phyloP scores from a whole-genome alignment of 2,888 invertebrate species.

The Dimorphilus gyrociliatus region DNA sequence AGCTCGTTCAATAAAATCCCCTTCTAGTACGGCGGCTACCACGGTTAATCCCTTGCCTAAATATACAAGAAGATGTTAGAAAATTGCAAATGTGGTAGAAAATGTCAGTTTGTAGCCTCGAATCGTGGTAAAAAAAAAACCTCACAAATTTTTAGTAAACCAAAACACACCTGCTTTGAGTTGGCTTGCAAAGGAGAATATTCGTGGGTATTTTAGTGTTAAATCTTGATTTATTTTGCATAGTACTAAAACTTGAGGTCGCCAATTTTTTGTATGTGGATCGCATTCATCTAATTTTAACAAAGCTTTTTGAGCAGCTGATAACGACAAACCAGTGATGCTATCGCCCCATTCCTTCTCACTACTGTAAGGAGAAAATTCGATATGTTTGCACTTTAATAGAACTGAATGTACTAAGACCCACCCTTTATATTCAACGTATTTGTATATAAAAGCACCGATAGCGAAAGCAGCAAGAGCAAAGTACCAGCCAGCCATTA shows the following conservation, averaged over 20 bases:
- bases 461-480: conserved; percentile 16
- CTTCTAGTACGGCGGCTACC: conserved; percentile 12
- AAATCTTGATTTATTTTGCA: conserved; percentile 8
- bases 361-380: conserved; percentile 47
- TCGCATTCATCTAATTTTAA: conserved; percentile 81
- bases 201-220: conserved; percentile 8
- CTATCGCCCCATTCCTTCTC: conserved; percentile 99
- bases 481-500: conserved; percentile 20
- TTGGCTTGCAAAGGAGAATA: conserved; percentile 14
- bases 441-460: conserved; percentile 19
- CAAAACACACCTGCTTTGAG: conserved; percentile 15
- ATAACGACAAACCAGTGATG: conserved; percentile 78
- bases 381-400: not conserved
- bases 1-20: conserved; percentile 8
- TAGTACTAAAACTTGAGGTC: conserved; percentile 15
- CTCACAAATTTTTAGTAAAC: too few species aligned
- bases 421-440: conserved; percentile 20
- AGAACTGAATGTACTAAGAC: conserved; percentile 3
- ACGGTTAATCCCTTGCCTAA: conserved; percentile 15
- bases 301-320: conserved; percentile 84
- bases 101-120: too few species aligned
- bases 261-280: conserved; percentile 94
- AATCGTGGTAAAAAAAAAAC: too few species aligned
- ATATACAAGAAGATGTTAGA: not conserved
- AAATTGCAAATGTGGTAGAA: not conserved